These are phyloP conservation scores for Podilymbus podiceps DNA, from an alignment of 2,113 vertebrate species.

Conservation along the genomic window DNA sequence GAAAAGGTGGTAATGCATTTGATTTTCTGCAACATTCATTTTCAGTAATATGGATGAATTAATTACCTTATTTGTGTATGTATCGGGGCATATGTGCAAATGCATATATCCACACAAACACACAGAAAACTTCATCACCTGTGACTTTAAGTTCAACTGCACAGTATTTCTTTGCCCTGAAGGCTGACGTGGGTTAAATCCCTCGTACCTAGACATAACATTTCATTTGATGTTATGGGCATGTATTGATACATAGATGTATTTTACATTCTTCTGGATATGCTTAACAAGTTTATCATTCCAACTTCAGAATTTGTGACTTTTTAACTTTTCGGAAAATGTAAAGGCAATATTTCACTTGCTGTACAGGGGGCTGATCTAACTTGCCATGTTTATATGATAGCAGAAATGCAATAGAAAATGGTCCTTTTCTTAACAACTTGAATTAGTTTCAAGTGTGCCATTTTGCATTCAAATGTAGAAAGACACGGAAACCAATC, in stretches of 20 bases:
- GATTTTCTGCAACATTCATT: neutral
- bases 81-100: neutral
- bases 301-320: slow-evolving; percentile 41
- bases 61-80: neutral
- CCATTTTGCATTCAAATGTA: slow-evolving; percentile 84
- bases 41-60: neutral
- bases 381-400: slow-evolving; percentile 72
- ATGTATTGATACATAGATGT: slow-evolving; percentile 6
- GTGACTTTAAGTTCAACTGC: slow-evolving; percentile 1
- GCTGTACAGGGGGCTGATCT: slow-evolving; percentile 49
- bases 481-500: slow-evolving; percentile 83
- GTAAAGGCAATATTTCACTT: slow-evolving; percentile 56
- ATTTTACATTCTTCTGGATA: slow-evolving; percentile 59
- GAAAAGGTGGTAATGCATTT: neutral
- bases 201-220: slow-evolving; percentile 40
- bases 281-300: slow-evolving; percentile 61
- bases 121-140: neutral
- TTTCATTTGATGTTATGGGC: slow-evolving; percentile 6
- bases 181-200: slow-evolving; percentile 20
- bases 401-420: slow-evolving; percentile 71
- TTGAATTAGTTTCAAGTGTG: slow-evolving; percentile 81
- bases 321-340: slow-evolving; percentile 70
- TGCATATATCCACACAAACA: neutral
- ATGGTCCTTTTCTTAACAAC: slow-evolving; percentile 77
- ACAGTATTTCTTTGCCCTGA: slow-evolving; percentile 24